Evolutionary conservation across 2,113 vertebrate genomes (phyloP).

Genomic region (Serilophus lunatus): DNA sequence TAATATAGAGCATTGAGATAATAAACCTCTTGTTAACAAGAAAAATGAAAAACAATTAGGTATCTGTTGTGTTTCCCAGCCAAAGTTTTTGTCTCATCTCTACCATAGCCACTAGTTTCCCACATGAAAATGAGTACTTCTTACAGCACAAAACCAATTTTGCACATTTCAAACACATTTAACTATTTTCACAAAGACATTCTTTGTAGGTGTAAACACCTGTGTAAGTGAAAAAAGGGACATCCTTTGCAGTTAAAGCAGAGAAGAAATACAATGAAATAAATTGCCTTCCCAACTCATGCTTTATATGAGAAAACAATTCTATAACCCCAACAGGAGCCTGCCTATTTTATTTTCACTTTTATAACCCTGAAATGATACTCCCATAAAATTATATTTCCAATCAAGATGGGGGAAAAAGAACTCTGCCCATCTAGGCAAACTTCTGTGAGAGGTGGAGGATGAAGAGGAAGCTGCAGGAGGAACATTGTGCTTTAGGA

Average conservation of each 20-base stretch:
- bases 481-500: not conserved
- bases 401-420: not conserved
- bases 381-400: constrained; percentile 6
- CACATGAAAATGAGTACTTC: not conserved
- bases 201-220: not conserved
- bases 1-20: not conserved
- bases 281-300: not conserved
- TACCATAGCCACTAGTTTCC: not conserved
- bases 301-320: not conserved
- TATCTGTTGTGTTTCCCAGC: not conserved
- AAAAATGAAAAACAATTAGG: not conserved
- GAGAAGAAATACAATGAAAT: not conserved
- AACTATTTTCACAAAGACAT: not conserved
- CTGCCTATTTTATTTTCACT: constrained; percentile 10
- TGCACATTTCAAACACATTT: not conserved
- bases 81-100: not conserved
- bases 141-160: not conserved
- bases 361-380: constrained; percentile 12
- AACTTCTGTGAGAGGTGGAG: not conserved
- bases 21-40: not conserved
- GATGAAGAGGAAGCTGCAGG: not conserved
- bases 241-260: not conserved
- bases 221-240: not conserved
- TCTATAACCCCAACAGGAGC: not conserved
- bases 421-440: not conserved